Conservation (phyloP, 2,797 vertebrate genomes). For the Cuculus canorus region DNA sequence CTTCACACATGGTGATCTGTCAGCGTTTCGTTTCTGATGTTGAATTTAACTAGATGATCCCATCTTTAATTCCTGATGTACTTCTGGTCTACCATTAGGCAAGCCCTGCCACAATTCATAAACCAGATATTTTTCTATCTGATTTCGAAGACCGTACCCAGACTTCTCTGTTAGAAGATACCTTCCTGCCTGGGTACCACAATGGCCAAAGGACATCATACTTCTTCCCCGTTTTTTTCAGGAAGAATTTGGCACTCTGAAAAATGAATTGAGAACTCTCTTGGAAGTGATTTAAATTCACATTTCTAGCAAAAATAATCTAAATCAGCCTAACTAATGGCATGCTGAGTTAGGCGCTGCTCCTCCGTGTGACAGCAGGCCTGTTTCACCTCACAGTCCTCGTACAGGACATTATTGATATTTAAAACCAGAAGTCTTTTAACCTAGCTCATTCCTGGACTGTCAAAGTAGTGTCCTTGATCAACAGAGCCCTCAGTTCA, state of each 20-base stretch:
- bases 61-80: background rate
- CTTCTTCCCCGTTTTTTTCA: background rate
- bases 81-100: background rate
- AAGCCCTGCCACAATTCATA: background rate
- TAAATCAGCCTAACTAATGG: background rate
- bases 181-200: background rate
- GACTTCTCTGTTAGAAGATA: background rate
- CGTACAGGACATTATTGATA: background rate
- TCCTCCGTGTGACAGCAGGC: background rate
- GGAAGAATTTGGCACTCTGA: background rate
- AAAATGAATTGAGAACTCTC: background rate
- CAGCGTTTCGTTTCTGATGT: background rate
- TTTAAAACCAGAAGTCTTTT: background rate
- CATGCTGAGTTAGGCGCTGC: background rate
- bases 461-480: background rate
- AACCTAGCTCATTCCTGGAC: background rate
- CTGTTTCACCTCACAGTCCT: background rate
- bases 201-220: background rate
- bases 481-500: background rate
- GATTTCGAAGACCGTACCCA: background rate
- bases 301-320: background rate
- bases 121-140: background rate
- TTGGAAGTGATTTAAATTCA: background rate
- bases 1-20: background rate
- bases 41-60: background rate